Percentiles rank a stretch among this genome's conserved stretches.
These are phyloP conservation scores for Colius striatus DNA, from an alignment of 2,113 vertebrate species.

Conservation along the genomic window DNA sequence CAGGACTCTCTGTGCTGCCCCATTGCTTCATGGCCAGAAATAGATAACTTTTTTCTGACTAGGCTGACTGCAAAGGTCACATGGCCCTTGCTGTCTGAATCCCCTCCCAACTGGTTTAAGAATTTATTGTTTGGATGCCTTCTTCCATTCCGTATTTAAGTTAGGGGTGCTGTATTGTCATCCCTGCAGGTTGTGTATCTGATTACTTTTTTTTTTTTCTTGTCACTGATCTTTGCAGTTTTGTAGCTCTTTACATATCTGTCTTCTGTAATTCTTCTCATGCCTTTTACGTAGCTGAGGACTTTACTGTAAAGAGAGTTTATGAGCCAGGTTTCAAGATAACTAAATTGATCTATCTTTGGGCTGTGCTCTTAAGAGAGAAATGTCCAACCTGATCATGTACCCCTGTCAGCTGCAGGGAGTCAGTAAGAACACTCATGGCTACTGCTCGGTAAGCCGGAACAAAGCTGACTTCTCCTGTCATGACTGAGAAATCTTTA, in stretches of 20 bases:
- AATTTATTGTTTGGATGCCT: conserved; percentile 11
- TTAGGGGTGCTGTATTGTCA: not conserved
- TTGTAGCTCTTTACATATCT: not conserved
- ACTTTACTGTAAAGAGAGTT: not conserved
- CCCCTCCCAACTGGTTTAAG: not conserved
- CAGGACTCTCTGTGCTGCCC: not conserved
- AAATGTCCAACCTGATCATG: not conserved
- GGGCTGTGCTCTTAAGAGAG: not conserved
- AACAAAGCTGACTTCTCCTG: not conserved
- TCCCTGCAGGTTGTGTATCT: not conserved
- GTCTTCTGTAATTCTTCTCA: not conserved
- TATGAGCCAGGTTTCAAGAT: not conserved
- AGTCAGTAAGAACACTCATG: not conserved
- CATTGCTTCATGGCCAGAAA: conserved; percentile 12
- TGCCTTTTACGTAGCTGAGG: not conserved
- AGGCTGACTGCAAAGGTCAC: not conserved
- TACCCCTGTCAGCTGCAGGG: not conserved
- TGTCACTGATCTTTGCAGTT: not conserved
- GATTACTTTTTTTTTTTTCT: not conserved
- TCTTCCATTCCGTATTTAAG: not conserved
- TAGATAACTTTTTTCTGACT: conserved; percentile 28
- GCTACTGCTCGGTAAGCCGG: fast-evolving
- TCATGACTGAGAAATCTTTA: not conserved
- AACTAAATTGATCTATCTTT: not conserved
- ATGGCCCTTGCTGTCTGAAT: not conserved